phyloP scores from a whole-genome alignment of 1,140 invertebrate genomes.

The Adoxophyes honmai region DNA sequence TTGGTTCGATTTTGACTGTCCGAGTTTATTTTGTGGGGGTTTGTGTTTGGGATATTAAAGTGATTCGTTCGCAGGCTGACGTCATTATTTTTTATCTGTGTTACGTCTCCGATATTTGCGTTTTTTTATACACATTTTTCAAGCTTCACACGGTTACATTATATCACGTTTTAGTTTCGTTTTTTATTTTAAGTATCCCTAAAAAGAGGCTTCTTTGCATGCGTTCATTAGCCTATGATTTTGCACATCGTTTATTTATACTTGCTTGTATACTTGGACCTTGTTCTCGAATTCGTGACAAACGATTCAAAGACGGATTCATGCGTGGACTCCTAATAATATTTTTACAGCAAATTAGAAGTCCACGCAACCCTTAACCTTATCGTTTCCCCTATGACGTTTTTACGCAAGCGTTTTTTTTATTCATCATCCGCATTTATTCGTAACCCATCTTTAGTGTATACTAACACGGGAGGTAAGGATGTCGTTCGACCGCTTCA shows the following conservation, averaged over 20 bases:
- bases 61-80: background rate
- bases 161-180: constrained; percentile 17
- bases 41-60: too few relatives aligned
- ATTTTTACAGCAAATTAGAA: background rate
- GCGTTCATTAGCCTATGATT: constrained; percentile 26
- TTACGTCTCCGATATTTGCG: too few relatives aligned
- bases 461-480: constrained; percentile 5
- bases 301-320: background rate
- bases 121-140: too few relatives aligned
- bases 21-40: too few relatives aligned
- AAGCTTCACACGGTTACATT: background rate
- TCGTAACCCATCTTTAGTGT: background rate
- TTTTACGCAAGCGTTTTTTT: too few relatives aligned
- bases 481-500: background rate
- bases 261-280: constrained; percentile 65
- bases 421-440: background rate
- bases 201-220: constrained; percentile 21
- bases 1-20: too few relatives aligned
- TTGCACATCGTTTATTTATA: constrained; percentile 35
- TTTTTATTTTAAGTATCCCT: constrained; percentile 20
- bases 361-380: background rate
- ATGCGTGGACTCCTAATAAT: background rate
- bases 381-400: background rate
- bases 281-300: constrained; percentile 27
- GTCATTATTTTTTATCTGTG: background rate